These are phyloP conservation scores for Fragum whitleyi DNA, from an alignment of 2,888 invertebrate species.

Conservation along the genomic window DNA sequence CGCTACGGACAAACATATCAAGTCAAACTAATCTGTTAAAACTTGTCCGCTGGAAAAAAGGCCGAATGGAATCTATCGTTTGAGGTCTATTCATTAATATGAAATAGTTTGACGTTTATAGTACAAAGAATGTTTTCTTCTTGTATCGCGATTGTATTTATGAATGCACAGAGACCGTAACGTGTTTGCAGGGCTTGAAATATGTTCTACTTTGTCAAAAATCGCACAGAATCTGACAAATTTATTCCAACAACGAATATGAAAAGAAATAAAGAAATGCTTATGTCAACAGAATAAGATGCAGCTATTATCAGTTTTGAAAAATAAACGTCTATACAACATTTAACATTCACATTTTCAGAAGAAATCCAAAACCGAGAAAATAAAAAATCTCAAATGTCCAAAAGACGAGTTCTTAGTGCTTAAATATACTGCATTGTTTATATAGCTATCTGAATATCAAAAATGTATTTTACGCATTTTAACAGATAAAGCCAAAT, in stretches of 20 bases:
- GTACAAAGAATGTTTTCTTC: constrained; percentile 48
- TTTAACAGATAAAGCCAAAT: no score
- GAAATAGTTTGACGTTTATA: constrained; percentile 50
- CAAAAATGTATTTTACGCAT: no score
- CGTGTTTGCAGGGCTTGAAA: not conserved
- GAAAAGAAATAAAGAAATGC: no score
- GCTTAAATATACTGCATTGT: no score
- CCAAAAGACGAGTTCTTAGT: no score
- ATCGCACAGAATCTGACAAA: not conserved
- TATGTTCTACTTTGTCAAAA: not conserved
- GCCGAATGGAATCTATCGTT: constrained; percentile 15
- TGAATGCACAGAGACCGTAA: not conserved
- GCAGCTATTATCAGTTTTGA: no score
- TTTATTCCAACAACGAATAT: not conserved
- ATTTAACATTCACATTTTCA: no score
- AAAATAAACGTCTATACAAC: no score
- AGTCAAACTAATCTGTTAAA: constrained; percentile 60
- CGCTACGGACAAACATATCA: constrained; percentile 61
- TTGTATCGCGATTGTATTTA: not conserved
- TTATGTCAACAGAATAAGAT: no score
- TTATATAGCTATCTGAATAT: no score
- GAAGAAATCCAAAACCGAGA: no score
- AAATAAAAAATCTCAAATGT: no score
- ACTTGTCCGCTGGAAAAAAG: constrained; percentile 13
- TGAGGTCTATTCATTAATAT: constrained; percentile 33